Evolutionary conservation across 2,888 invertebrate genomes (phyloP), one percentile per base, ranked within the genome.

Genomic region (Andrena flavipes): DNA sequence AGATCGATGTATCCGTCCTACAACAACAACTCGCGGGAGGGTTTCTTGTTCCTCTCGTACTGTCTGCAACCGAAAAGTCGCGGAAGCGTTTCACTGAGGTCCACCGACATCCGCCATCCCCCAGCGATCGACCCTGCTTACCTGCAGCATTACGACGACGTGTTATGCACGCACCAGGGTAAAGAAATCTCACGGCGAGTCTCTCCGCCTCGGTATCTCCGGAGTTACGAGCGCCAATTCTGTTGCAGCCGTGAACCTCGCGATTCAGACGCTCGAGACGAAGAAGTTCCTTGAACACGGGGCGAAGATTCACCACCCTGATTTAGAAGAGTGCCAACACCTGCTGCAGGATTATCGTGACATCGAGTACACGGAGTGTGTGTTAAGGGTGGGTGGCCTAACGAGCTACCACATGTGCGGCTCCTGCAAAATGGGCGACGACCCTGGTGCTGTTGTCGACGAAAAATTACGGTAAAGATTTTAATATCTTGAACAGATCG

Each of bases 341-440:
- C 94, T 95, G 60, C 95, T 94, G 91, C 95, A 94, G 59, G 94
- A 95, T 76, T 91, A 93, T 72, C 84, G 92, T 7, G 94, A 94
- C 4, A 94, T 96, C 75, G 94, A 94, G 4, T 97, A 95, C 90
- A 89, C 97, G 64, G 96, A 96, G 86, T 97, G 97, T 89, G 91
- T 96, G 20, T 93, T 96, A 76, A 94, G 96, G 74, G 95, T 95
- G 49, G 95, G 95, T 8, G 96, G 96, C 0, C 94, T 97, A 30
- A 96, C 97, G 0, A 96, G 97, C 0, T 97, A 98, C 92, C 98
- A 98, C 93, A 96, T 96, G 0, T 97, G 96, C 0, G 98, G 98
- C 13, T 97, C 97, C 0, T 97, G 97, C 90, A 95, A 96, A 49
- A 97, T 97, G 92, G 97, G 97, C 2, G 75, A 85, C 2, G 88